Conservation (phyloP, 2,797 vertebrate genomes). For the Sebastes cheni region DNA sequence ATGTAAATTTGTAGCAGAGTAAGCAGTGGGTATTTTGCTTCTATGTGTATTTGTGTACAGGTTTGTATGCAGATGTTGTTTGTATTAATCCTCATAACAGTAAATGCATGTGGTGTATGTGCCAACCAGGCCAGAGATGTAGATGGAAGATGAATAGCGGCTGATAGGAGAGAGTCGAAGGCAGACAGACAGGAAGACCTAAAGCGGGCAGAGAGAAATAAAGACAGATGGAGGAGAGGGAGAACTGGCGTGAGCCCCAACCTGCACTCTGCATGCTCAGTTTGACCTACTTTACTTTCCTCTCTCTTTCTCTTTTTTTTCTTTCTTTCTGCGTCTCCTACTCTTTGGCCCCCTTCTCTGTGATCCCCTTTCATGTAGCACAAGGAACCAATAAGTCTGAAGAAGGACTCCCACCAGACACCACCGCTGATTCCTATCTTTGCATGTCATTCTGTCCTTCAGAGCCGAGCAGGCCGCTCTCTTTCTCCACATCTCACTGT, state of each 20-base stretch:
- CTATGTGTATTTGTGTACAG: constrained; percentile 1
- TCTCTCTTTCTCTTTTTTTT: constrained; percentile 5
- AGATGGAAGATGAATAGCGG: constrained; percentile 37
- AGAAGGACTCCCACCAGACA: constrained; percentile 41
- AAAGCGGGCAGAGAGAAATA: constrained; percentile 41
- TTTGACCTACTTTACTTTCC: constrained; percentile 71
- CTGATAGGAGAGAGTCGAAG: constrained; percentile 21
- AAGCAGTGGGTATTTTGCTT: neutral
- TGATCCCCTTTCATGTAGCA: constrained; percentile 65
- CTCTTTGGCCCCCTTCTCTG: constrained; percentile 28
- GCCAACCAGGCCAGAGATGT: constrained; percentile 44
- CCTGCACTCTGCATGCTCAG: constrained; percentile 42
- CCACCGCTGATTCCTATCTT: constrained; percentile 36
- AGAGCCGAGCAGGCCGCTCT: constrained; percentile 12
- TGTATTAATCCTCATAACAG: constrained; percentile 12
- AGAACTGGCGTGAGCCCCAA: constrained; percentile 33
- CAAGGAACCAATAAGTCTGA: constrained; percentile 55
- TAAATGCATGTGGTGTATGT: constrained; percentile 32
- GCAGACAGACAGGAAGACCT: constrained; percentile 40
- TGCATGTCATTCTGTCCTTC: constrained; percentile 41
- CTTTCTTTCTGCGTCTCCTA: constrained; percentile 19
- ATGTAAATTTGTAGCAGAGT: neutral
- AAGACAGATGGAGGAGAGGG: constrained; percentile 57
- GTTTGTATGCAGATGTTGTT: neutral
- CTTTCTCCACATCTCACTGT: constrained; percentile 34